Evolutionary conservation across 2,113 vertebrate genomes (phyloP).

Genomic region (human (Homo sapiens)): DNA sequence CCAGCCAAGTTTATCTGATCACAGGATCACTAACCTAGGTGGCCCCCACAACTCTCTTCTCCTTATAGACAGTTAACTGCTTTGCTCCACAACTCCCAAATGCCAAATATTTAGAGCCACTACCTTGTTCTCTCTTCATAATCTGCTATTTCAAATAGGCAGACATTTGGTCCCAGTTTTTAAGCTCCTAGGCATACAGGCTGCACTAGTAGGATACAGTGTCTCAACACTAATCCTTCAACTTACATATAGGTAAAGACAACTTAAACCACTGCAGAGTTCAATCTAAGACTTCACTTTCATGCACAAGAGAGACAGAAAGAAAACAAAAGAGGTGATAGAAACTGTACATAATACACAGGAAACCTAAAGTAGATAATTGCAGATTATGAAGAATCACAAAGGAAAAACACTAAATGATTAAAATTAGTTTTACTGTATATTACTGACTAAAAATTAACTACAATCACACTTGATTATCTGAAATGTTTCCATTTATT

Average conservation of each 20-base stretch:
- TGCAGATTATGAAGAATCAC: constrained; percentile 30
- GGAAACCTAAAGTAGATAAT: constrained; percentile 10
- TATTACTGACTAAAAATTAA: constrained; percentile 1
- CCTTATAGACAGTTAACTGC: background rate
- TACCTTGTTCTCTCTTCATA: background rate
- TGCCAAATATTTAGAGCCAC: constrained; percentile 25
- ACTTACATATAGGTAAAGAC: background rate
- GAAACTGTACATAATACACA: background rate
- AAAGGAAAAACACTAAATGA: constrained; percentile 45
- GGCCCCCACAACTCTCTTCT: background rate
- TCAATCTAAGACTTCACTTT: background rate
- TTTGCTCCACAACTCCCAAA: background rate
- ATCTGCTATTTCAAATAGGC: constrained; percentile 36
- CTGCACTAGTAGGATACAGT: background rate
- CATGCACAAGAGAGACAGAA: background rate
- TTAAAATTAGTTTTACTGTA: constrained; percentile 27
- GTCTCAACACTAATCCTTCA: background rate
- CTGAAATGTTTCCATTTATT: constrained; percentile 37
- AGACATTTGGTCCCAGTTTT: background rate
- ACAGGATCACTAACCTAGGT: background rate
- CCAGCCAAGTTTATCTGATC: background rate
- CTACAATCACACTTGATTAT: background rate
- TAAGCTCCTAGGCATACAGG: background rate
- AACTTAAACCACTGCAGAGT: background rate
- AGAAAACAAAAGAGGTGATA: background rate